Evolutionary conservation across 2,797 vertebrate genomes (phyloP).

Genomic region (Enteromius thamalakanensis): DNA sequence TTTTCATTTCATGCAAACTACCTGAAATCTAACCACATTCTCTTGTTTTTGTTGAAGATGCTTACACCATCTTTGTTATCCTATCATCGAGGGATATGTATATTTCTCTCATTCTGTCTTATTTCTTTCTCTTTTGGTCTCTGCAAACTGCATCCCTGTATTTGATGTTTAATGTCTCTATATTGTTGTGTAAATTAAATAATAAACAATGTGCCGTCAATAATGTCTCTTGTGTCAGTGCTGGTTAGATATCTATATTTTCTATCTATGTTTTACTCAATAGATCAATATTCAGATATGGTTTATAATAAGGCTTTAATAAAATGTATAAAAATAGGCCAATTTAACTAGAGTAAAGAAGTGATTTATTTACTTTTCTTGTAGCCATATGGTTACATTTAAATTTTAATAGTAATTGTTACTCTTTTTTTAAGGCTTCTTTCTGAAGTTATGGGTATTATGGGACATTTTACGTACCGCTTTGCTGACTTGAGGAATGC

Average conservation of each 20-base stretch:
- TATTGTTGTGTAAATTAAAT: constrained; percentile 71
- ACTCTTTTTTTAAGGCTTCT: background rate
- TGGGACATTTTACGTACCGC: background rate
- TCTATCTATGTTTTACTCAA: background rate
- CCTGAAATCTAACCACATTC: background rate
- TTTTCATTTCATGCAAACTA: constrained; percentile 1
- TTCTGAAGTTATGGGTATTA: background rate
- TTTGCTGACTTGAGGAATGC: background rate
- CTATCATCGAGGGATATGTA: background rate
- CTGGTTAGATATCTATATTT: background rate
- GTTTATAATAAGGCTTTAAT: background rate
- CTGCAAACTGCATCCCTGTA: constrained; percentile 67
- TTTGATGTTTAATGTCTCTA: constrained; percentile 66
- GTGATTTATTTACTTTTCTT: background rate
- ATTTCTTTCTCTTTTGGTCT: constrained; percentile 49
- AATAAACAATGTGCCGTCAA: constrained; percentile 66
- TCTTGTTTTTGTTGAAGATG: constrained; percentile 2
- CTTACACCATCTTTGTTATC: background rate
- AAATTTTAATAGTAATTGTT: background rate
- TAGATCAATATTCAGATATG: background rate
- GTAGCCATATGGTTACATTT: background rate
- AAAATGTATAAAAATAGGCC: background rate
- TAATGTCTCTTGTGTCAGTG: background rate
- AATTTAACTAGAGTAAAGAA: background rate
- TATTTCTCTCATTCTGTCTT: constrained; percentile 33